Evolutionary conservation across 2,797 vertebrate species (phyloP).

Genomic region (Euthynnus affinis): DNA sequence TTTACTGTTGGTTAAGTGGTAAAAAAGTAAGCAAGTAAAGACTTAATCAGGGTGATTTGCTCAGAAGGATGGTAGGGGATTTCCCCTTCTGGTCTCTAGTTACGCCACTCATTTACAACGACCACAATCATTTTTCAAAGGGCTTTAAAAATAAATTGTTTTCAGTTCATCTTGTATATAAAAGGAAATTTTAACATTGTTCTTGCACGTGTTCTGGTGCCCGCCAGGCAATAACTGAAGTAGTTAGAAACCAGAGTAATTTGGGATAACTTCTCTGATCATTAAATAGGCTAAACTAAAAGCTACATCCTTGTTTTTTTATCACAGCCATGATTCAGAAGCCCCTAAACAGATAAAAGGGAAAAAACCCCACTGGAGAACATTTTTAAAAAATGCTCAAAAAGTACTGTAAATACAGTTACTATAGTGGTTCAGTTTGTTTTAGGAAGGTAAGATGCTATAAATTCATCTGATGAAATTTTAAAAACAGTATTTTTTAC

Average conservation of each 20-base stretch:
- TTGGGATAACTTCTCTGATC: slow-evolving; percentile 29
- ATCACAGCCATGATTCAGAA: not conserved
- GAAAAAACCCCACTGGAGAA: not conserved
- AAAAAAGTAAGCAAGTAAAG: slow-evolving; percentile 23
- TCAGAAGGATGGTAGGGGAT: not conserved
- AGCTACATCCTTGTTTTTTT: slow-evolving; percentile 17
- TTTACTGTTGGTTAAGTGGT: slow-evolving; percentile 22
- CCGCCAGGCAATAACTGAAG: slow-evolving; percentile 27
- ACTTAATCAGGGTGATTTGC: slow-evolving; percentile 16
- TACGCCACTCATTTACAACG: slow-evolving; percentile 32
- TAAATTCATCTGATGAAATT: not conserved
- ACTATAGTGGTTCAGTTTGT: not conserved
- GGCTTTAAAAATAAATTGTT: slow-evolving; percentile 40
- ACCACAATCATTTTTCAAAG: slow-evolving; percentile 13
- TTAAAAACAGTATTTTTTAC: not conserved
- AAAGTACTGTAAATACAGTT: not conserved
- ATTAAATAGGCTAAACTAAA: slow-evolving; percentile 44
- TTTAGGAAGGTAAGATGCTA: not conserved
- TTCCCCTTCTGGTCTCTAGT: not conserved
- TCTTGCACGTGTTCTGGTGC: slow-evolving; percentile 19
- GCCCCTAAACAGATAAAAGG: not conserved
- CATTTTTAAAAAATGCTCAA: not conserved
- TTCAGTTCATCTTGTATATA: slow-evolving; percentile 20
- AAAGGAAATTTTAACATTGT: slow-evolving; percentile 30
- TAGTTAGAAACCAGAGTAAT: slow-evolving; percentile 47